These are phyloP conservation scores for Panagrolaimus sp. DNA, from an alignment of 1,140 invertebrate genomes.

Conservation along the genomic window DNA sequence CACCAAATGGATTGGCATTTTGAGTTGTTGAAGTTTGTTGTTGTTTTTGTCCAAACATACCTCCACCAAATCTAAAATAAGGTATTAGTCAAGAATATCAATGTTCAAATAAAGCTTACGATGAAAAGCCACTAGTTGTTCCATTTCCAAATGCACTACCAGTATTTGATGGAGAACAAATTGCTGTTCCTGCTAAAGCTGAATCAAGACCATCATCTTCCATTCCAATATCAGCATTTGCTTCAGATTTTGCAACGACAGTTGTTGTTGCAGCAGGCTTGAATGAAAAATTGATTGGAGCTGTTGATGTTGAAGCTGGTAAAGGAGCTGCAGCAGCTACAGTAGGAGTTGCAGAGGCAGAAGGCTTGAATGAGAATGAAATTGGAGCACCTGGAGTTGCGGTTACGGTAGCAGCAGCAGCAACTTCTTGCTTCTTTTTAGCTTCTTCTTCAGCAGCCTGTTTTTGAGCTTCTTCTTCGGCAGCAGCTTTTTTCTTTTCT, in stretches of 20 bases:
- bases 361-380: not conserved
- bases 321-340: not conserved
- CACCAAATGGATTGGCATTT: not conserved
- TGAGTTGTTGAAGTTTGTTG: not conserved
- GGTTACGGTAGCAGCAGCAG: not conserved
- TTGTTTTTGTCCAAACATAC: not conserved
- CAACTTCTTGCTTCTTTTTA: not conserved
- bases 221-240: not conserved
- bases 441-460: not conserved
- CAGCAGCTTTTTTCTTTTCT: not conserved
- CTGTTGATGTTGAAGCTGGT: not conserved
- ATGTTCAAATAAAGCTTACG: not conserved
- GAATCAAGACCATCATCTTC: not conserved
- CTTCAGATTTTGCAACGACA: not conserved
- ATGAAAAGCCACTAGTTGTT: not conserved
- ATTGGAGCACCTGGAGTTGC: not conserved
- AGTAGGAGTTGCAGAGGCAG: not conserved
- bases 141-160: conserved; percentile 1
- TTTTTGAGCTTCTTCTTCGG: not conserved
- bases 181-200: not conserved
- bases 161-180: not conserved
- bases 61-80: not conserved
- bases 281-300: conserved; percentile 8
- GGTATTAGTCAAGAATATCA: not conserved
- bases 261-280: not conserved